phyloP scores from a whole-genome alignment of 2,888 invertebrate genomes.

The Serrognathus titanus region DNA sequence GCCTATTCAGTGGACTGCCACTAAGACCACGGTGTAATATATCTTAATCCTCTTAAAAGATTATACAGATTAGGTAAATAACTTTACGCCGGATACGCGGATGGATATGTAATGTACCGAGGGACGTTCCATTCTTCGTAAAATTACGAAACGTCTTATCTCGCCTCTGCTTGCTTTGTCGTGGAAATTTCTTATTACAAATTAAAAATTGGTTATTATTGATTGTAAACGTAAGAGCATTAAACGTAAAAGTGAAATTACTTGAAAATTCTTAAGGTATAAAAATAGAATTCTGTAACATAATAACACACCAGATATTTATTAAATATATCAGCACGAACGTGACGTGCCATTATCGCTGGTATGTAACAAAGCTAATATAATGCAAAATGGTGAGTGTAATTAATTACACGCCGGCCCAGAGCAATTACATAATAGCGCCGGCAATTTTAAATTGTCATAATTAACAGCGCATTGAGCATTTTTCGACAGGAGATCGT shows the following conservation, averaged over 20 bases:
- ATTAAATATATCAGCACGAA: too few relatives aligned
- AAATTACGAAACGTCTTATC: slow-evolving; percentile 10
- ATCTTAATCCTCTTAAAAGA: slow-evolving; percentile 11
- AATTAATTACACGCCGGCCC: neutral
- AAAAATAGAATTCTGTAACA: too few relatives aligned
- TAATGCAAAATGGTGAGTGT: too few relatives aligned
- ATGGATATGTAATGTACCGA: slow-evolving; percentile 1
- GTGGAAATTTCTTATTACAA: neutral
- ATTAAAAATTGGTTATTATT: neutral
- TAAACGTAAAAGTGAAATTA: too few relatives aligned
- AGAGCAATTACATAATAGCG: neutral
- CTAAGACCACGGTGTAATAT: slow-evolving; percentile 1
- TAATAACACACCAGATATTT: too few relatives aligned
- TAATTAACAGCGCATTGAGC: neutral
- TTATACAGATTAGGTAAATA: slow-evolving; percentile 12
- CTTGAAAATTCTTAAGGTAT: too few relatives aligned
- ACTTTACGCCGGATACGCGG: slow-evolving; percentile 2
- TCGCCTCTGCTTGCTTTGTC: neutral
- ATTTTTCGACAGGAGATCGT: neutral
- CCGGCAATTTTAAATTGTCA: neutral
- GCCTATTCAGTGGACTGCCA: neutral
- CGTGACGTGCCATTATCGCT: too few relatives aligned
- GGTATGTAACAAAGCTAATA: too few relatives aligned
- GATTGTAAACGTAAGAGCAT: neutral
- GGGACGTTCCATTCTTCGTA: neutral